These are phyloP conservation scores for Rhaphigaster nebulosa DNA, from an alignment of 2,888 invertebrate genomes.

Conservation along the genomic window DNA sequence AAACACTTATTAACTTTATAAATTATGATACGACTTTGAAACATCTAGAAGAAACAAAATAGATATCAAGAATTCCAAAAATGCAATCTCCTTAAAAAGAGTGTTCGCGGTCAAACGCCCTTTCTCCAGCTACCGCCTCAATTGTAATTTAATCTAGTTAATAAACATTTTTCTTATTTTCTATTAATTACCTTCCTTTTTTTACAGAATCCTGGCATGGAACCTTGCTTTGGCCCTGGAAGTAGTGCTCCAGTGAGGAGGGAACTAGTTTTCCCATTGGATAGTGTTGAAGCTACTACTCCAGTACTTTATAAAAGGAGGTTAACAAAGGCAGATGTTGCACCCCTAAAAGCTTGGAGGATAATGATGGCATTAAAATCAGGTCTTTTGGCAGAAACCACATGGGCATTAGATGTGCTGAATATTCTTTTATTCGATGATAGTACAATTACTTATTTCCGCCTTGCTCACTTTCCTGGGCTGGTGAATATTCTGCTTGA, in stretches of 20 bases:
- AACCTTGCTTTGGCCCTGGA: conserved; percentile 59
- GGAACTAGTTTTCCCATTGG: conserved; percentile 92
- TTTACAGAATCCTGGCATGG: conserved; percentile 62
- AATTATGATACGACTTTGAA: too few relatives aligned
- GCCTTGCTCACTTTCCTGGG: conserved; percentile 92
- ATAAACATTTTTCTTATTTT: background rate
- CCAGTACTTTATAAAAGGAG: conserved; percentile 89
- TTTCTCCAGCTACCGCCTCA: too few relatives aligned
- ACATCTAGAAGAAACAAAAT: too few relatives aligned
- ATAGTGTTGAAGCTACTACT: conserved; percentile 92
- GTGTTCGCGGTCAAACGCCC: too few relatives aligned
- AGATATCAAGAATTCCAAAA: too few relatives aligned
- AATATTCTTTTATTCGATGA: conserved; percentile 97
- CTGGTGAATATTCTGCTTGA: conserved; percentile 91
- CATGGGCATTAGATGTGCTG: conserved; percentile 97
- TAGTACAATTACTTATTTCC: conserved; percentile 92
- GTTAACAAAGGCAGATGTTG: conserved; percentile 85
- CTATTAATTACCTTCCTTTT: background rate
- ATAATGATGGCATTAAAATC: conserved; percentile 98
- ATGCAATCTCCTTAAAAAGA: too few relatives aligned
- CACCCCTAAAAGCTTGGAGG: conserved; percentile 96
- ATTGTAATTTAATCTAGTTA: background rate
- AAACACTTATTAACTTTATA: too few relatives aligned
- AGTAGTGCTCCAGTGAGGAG: conserved; percentile 73
- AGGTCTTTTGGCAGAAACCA: conserved; percentile 94